A percentile compares a stretch with the other conserved stretches of the same genome.
These are phyloP conservation scores for Nautilus pompilius DNA, from an alignment of 1,140 invertebrate genomes.

Conservation along the genomic window DNA sequence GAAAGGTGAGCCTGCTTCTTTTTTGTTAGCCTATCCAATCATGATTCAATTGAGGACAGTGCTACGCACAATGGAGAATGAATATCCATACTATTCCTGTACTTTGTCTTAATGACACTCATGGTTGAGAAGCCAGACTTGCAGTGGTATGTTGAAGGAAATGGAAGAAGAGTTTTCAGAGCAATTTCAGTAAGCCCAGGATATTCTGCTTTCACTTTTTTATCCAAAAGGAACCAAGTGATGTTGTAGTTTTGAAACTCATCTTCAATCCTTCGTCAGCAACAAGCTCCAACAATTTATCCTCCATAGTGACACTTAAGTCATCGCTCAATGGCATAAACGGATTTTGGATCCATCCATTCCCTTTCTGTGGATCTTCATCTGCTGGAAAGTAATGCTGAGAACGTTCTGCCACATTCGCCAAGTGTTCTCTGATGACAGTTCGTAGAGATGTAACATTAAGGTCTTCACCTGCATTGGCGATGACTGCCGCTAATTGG, in stretches of 20 bases:
- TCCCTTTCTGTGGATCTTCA: background rate
- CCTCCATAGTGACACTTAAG: background rate
- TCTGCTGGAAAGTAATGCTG: background rate
- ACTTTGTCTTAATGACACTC: background rate
- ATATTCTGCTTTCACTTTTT: conserved; percentile 1
- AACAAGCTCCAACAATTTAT: background rate
- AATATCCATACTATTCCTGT: background rate
- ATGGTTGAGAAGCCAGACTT: background rate
- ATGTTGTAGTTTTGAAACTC: background rate
- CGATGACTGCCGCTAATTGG: background rate
- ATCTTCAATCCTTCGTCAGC: background rate
- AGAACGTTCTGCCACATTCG: background rate
- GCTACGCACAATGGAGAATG: background rate
- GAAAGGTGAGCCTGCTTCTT: background rate
- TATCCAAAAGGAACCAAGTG: background rate
- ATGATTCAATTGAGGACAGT: background rate
- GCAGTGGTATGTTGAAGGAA: no score
- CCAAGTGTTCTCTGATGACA: background rate
- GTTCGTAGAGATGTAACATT: background rate
- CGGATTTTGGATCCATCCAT: background rate
- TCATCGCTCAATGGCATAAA: background rate
- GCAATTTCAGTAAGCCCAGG: conserved; percentile 1
- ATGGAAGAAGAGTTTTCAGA: background rate
- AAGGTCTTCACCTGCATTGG: background rate
- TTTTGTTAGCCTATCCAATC: background rate